Conservation (phyloP, 2,888 invertebrate genomes). For the Abscondita cerata region DNA sequence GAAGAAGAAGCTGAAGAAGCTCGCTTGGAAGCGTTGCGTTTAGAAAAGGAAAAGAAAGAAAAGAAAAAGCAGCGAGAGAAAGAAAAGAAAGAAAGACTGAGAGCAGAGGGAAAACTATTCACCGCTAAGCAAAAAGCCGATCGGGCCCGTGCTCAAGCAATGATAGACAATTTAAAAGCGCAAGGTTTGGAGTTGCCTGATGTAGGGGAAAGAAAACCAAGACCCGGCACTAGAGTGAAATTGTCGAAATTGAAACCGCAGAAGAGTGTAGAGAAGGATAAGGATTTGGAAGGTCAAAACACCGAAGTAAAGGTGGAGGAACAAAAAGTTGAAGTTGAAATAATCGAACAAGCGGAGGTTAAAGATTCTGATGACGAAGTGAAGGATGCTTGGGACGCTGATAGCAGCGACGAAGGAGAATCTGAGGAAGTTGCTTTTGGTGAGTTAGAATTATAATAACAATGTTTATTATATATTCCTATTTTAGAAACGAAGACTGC, state of each 20-base stretch:
- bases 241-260: constrained; percentile 74
- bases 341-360: constrained; percentile 49
- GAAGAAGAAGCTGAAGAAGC: constrained; percentile 78
- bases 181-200: constrained; percentile 86
- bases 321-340: constrained; percentile 47
- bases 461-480: too few species aligned
- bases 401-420: constrained; percentile 69
- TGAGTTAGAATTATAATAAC: too few species aligned
- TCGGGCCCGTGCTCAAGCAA: constrained; percentile 84
- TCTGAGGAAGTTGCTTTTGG: constrained; percentile 53
- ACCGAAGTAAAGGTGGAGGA: constrained; percentile 42
- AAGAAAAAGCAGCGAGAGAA: constrained; percentile 91
- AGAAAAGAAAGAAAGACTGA: constrained; percentile 89
- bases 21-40: constrained; percentile 74
- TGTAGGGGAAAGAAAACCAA: constrained; percentile 66
- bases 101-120: constrained; percentile 94
- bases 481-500: constrained; percentile 40
- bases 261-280: constrained; percentile 62
- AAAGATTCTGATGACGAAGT: constrained; percentile 61
- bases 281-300: constrained; percentile 22
- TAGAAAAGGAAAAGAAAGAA: constrained; percentile 89
- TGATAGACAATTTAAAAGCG: constrained; percentile 87
- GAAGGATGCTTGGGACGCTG: constrained; percentile 88
- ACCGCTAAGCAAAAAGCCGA: constrained; percentile 95
- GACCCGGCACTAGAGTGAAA: constrained; percentile 78